Evolutionary conservation across 2,888 invertebrate species (phyloP).

Genomic region (Ennomos quercinarius): DNA sequence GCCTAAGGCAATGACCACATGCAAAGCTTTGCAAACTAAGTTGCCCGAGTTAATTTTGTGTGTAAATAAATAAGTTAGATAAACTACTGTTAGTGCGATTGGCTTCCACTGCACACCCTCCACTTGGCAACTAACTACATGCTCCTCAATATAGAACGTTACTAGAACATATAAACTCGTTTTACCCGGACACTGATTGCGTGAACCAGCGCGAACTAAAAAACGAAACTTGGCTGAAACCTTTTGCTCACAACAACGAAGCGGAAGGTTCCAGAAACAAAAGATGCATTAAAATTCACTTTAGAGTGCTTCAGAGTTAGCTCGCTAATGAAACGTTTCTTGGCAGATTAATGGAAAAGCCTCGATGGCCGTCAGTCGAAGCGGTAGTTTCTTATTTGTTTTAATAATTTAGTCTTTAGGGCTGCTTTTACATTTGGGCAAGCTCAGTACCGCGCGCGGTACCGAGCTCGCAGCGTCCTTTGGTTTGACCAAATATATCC

Average conservation of each 20-base stretch:
- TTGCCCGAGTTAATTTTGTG: no score
- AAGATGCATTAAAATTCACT: conserved; percentile 77
- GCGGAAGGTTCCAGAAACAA: conserved; percentile 55
- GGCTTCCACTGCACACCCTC: background rate
- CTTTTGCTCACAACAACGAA: conserved; percentile 51
- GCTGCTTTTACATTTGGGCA: no score
- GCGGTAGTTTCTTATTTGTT: conserved; percentile 12
- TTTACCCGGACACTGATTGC: conserved; percentile 43
- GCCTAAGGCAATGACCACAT: no score
- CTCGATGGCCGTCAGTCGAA: conserved; percentile 16
- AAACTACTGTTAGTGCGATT: background rate
- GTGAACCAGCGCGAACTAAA: conserved; percentile 35
- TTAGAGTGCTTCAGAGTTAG: conserved; percentile 62
- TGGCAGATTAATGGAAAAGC: conserved; percentile 60
- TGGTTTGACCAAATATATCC: no score
- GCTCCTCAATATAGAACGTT: background rate
- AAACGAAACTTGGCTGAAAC: conserved; percentile 44
- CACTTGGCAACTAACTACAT: conserved; percentile 9
- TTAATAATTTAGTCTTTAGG: background rate
- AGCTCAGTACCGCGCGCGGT: no score
- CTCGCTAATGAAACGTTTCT: conserved; percentile 65
- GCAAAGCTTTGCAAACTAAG: conserved; percentile 7
- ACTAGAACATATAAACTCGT: conserved; percentile 11
- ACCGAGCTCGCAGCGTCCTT: no score
- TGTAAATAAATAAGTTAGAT: no score